Conservation (phyloP, 2,888 invertebrate genomes). For the Spilarctia lutea region DNA sequence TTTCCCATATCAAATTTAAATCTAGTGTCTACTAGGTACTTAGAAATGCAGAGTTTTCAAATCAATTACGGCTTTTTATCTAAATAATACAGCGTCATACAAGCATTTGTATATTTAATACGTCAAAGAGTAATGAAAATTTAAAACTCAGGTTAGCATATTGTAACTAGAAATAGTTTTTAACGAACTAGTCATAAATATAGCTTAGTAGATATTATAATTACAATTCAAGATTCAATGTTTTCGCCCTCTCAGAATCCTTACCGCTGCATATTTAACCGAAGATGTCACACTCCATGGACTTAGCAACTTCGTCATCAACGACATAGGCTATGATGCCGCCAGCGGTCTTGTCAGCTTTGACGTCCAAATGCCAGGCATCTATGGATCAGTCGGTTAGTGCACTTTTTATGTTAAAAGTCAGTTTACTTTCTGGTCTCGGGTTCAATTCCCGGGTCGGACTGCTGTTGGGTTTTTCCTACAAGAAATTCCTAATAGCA, state of each 20-base stretch:
- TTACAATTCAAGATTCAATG: neutral
- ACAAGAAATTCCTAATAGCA: too few species aligned
- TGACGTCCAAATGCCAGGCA: conserved; percentile 63
- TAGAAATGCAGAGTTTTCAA: too few species aligned
- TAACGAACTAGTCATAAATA: neutral
- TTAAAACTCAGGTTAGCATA: too few species aligned
- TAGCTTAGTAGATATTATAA: neutral
- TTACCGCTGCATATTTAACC: conserved; percentile 44
- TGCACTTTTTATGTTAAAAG: neutral
- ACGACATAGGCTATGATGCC: conserved; percentile 56
- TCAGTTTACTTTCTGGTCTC: neutral
- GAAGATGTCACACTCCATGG: conserved; percentile 58
- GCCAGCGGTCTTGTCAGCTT: conserved; percentile 59
- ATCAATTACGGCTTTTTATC: too few species aligned
- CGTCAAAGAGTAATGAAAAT: too few species aligned
- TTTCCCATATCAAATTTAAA: too few species aligned
- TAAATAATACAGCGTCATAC: too few species aligned
- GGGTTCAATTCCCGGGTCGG: too few species aligned
- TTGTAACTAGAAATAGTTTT: neutral
- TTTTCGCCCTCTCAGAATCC: conserved; percentile 52
- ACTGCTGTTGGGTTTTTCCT: too few species aligned
- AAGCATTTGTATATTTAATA: too few species aligned
- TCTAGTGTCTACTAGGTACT: too few species aligned
- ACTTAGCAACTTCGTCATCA: conserved; percentile 68
- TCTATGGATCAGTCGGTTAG: conserved; percentile 62